Evolutionary conservation across 1,140 invertebrate species (phyloP), one percentile per base, ranked within the genome.

Genomic region (Popillia japonica): DNA sequence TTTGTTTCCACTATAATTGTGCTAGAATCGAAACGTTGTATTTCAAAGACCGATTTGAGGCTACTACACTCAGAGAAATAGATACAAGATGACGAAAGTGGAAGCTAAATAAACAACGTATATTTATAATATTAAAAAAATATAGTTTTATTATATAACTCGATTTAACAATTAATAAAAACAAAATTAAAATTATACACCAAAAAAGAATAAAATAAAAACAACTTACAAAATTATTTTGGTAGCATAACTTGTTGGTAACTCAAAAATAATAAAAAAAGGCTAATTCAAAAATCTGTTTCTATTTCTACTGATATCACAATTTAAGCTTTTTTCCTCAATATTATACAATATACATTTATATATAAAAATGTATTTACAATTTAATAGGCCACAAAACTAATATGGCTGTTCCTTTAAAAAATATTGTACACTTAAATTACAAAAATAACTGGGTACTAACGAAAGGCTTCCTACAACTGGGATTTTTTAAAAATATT

Each of bases 231-330:
- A 14, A 48, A 48, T 14, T n/a, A 48, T 10, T 48, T 48, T 48
- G 3, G 44, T 14, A 48, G 7, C 11, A n/a, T 48, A 48, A 11
- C 17, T 48, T 48, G 3, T 14, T 48, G 3, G 0, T 48, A 17
- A 17, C 3, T 64, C 61, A n/a, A n/a, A n/a, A n/a, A n/a, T 23
- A 17, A 17, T 23, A 11, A 64, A 64, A 64, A 64, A 20, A 64
- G 17, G 17, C 44, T 14, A 48, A 14, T 64, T 27, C 10, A n/a
- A n/a, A n/a, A n/a, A n/a, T 64, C 61, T 64, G 61, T 64, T 64
- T 64, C 61, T 64, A 64, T 64, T 64, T 64, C 61, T 64, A 64
- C 61, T 64, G 61, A 64, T 64, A 64, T 64, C 61, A 64, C 61
- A 64, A 64, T 64, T 64, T 20, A 64, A 64, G 61, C 61, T 64